Evolutionary conservation across 2,797 vertebrate genomes (phyloP), one percentile per base, ranked within the genome.

Genomic region (Crenichthys baileyi): DNA sequence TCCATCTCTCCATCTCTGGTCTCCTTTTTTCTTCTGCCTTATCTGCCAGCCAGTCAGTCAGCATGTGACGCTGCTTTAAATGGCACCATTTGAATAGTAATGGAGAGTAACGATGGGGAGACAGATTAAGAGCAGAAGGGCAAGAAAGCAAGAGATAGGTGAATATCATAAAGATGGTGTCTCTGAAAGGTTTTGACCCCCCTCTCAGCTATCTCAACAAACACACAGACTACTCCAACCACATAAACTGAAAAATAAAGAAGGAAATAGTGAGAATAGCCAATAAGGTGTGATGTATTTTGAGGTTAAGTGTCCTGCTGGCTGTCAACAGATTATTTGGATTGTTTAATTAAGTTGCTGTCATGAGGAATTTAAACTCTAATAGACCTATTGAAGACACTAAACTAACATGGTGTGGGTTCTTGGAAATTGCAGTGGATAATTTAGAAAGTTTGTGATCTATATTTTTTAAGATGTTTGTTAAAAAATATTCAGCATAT

Each of bases 11-110:
- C 24, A 56, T 73, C 65, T 44, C 72, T n/a, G 56, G 72, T 20
- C 18, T 73, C 82, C 56, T 55, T 78, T 65, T 41, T 41, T 67
- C 82, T 75, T 48, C 80, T 39, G 79, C 71, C 85, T 92, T 91
- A 92, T 91, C 91, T 87, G 77, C 74, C 74, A 79, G 79, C 16
- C 84, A 83, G 87, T 68, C 83, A 73, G 84, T 81, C 83, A 56
- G 87, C 82, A 75, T 84, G 87, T 87, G 91, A 94, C 91, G 89
- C 90, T 83, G 80, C 89, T 92, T 85, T 91, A 94, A 95, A 95
- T 95, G 93, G 92, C 93, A 94, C 88, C 81, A 93, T 94, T 93
- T 93, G 91, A 94, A 93, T 94, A 90, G 92, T 79, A 94, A 91
- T 87, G 85, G 87, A 93, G 93, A 93, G 93, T 88, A 93, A 93